phyloP scores from a whole-genome alignment of 2,113 vertebrate species.

The Rhadina sibilatrix region DNA sequence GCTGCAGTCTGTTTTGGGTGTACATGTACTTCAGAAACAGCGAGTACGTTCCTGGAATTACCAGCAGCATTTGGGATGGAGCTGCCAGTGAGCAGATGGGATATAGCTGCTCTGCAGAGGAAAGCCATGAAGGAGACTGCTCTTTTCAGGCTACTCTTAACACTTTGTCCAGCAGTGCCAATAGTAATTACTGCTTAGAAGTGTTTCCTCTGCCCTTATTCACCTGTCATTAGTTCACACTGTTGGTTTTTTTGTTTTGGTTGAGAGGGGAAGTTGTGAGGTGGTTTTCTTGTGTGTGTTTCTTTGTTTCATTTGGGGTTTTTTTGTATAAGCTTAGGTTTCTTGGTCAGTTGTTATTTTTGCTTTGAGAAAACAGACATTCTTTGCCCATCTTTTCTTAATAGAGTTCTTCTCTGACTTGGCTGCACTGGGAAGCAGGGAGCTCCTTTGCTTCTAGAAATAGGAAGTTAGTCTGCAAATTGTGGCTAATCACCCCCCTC shows the following conservation, averaged over 20 bases:
- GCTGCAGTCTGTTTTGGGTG: not conserved
- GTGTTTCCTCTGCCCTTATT: not conserved
- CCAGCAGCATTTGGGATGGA: not conserved
- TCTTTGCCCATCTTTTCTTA: not conserved
- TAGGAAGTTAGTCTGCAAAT: not conserved
- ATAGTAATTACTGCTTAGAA: not conserved
- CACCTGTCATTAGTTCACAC: not conserved
- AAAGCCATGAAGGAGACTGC: not conserved
- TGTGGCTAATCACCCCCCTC: not conserved
- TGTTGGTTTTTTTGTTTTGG: not conserved
- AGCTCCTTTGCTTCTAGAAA: not conserved
- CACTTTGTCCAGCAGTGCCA: not conserved
- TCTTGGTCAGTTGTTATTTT: not conserved
- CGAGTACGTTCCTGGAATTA: not conserved
- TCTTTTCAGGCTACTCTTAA: not conserved
- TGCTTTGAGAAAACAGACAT: not conserved
- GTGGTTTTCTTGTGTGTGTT: not conserved
- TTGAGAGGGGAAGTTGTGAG: not conserved
- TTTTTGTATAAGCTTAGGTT: not conserved
- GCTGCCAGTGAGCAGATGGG: not conserved
- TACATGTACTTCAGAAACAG: not conserved
- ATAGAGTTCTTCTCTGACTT: not conserved
- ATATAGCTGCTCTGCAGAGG: not conserved
- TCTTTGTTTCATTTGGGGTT: not conserved
- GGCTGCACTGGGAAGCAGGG: not conserved